Evolutionary conservation across 1,140 invertebrate species (phyloP).

Genomic region (Drosophila yakuba): DNA sequence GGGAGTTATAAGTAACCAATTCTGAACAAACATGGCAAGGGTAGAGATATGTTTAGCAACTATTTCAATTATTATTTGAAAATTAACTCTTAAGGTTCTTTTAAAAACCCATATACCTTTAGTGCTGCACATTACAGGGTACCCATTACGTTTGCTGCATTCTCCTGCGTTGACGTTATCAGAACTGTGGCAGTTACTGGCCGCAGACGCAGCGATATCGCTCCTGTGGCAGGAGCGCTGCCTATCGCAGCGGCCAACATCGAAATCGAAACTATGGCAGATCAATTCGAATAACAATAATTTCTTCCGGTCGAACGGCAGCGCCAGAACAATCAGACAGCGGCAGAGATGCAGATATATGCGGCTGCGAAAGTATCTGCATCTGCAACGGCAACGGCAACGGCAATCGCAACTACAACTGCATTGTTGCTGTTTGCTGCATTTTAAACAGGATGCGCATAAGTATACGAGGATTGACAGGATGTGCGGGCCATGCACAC

Average conservation of each 20-base stretch:
- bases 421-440: constrained; percentile 35
- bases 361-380: constrained; percentile 37
- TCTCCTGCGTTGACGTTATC: constrained; percentile 74
- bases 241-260: constrained; percentile 59
- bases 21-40: too few species aligned
- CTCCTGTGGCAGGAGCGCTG: constrained; percentile 50
- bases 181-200: constrained; percentile 59
- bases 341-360: constrained; percentile 36
- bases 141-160: constrained; percentile 22
- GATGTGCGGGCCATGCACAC: constrained; percentile 75
- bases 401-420: constrained; percentile 2
- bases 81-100: neutral
- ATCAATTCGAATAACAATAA: constrained; percentile 83
- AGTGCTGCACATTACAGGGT: neutral
- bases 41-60: too few species aligned
- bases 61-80: too few species aligned
- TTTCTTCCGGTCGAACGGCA: constrained; percentile 78
- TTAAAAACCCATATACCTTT: neutral
- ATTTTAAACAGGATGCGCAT: constrained; percentile 74
- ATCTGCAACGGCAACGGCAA: constrained; percentile 59
- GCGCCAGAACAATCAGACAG: constrained; percentile 44
- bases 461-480: constrained; percentile 79
- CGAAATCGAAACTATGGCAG: constrained; percentile 61
- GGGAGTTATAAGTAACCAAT: neutral
- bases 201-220: constrained; percentile 58